These are phyloP conservation scores for Pao palembangensis DNA, from an alignment of 2,113 vertebrate genomes.

Conservation along the genomic window DNA sequence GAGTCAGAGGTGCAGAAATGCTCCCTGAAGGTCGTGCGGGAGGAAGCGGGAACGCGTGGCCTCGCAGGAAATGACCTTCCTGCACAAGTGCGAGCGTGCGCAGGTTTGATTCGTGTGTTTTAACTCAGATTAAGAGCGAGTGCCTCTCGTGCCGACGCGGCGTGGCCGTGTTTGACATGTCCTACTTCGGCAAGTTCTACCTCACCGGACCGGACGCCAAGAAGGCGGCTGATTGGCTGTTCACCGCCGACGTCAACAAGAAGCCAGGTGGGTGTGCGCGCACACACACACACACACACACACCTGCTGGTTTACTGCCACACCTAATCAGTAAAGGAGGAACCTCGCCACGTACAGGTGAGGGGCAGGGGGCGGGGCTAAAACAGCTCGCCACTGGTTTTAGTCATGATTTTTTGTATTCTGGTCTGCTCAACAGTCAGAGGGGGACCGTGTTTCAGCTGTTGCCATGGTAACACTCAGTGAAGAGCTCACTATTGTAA, in stretches of 20 bases:
- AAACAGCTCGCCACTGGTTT: too few species aligned
- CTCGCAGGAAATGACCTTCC: too few species aligned
- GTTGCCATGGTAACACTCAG: conserved; percentile 13
- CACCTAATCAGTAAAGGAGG: too few species aligned
- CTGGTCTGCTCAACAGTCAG: neutral
- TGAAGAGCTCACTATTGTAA: neutral
- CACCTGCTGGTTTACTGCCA: too few species aligned
- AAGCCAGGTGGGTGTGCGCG: conserved; percentile 77
- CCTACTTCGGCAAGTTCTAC: conserved; percentile 98
- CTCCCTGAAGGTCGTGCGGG: too few species aligned
- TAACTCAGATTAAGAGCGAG: conserved; percentile 83
- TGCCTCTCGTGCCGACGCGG: conserved; percentile 85
- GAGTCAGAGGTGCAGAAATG: too few species aligned
- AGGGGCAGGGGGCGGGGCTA: neutral
- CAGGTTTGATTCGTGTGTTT: neutral
- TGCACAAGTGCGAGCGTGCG: too few species aligned
- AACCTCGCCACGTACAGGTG: neutral
- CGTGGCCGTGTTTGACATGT: conserved; percentile 92
- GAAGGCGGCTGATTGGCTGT: conserved; percentile 91
- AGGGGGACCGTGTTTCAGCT: neutral
- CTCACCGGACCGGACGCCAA: conserved; percentile 87
- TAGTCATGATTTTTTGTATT: too few species aligned
- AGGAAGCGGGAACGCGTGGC: too few species aligned
- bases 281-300: conserved; percentile 2
- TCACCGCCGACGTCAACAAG: conserved; percentile 87